phyloP scores from a whole-genome alignment of 1,140 invertebrate genomes.

The Drosophila ironensis region DNA sequence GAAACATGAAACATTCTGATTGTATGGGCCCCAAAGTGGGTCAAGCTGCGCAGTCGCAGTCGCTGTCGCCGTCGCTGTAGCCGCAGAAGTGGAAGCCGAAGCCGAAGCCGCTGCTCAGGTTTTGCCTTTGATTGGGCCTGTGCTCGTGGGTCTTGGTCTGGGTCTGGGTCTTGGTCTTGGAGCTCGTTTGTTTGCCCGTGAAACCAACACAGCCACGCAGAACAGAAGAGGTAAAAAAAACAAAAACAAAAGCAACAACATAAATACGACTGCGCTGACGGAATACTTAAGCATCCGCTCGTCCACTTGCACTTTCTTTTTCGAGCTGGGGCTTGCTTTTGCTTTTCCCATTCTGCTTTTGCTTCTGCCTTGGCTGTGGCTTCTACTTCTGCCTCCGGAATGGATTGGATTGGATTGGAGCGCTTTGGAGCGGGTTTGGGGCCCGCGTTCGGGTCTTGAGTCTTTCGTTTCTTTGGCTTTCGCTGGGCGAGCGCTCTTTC shows the following conservation, averaged over 20 bases:
- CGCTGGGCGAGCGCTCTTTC: conserved; percentile 50
- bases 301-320: conserved; percentile 82
- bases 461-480: conserved; percentile 72
- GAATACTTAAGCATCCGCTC: conserved; percentile 81
- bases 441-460: conserved; percentile 64
- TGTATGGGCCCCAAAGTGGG: conserved; percentile 74
- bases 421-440: conserved; percentile 8
- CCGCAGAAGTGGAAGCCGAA: conserved; percentile 34
- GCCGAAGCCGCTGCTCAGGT: conserved; percentile 61
- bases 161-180: conserved; percentile 24
- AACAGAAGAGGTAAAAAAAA: conserved; percentile 48
- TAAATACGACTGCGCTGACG: too few relatives aligned
- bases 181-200: conserved; percentile 15
- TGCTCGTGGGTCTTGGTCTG: conserved; percentile 7
- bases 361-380: too few relatives aligned
- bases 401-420: background rate
- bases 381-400: conserved; percentile 17
- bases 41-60: conserved; percentile 52
- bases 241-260: conserved; percentile 28
- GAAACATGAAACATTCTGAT: conserved; percentile 82
- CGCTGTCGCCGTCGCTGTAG: conserved; percentile 50
- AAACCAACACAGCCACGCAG: conserved; percentile 44
- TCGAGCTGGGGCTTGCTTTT: conserved; percentile 52
- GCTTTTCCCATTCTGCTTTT: conserved; percentile 70
- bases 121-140: conserved; percentile 44